These are phyloP conservation scores for Phragmatobia fuliginosa DNA, from an alignment of 2,888 invertebrate species.

Conservation along the genomic window DNA sequence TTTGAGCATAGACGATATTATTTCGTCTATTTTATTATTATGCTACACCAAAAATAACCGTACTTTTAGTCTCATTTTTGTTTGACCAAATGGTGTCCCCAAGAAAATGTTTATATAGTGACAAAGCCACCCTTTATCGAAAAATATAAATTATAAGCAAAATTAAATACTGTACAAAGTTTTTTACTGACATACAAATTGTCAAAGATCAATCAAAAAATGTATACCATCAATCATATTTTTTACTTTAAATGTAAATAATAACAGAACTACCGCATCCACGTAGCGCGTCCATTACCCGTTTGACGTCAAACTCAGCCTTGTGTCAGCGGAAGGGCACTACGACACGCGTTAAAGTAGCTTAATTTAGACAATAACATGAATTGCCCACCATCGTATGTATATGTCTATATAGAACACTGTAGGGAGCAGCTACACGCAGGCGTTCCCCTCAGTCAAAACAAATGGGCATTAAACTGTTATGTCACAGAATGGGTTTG, in stretches of 20 bases:
- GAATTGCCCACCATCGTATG: conserved; percentile 45
- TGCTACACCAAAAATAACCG: no score
- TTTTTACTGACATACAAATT: background rate
- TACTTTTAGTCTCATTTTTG: no score
- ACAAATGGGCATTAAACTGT: no score
- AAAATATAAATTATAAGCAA: no score
- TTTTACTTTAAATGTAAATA: background rate
- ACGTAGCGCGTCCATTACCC: conserved; percentile 45
- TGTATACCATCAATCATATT: background rate
- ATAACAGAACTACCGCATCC: conserved; percentile 48
- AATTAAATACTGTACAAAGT: background rate
- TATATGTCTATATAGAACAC: no score
- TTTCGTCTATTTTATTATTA: no score
- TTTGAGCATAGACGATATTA: no score
- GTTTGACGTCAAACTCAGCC: conserved; percentile 66
- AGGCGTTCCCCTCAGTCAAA: no score
- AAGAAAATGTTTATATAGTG: background rate
- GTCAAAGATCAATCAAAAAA: background rate
- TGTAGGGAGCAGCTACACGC: no score
- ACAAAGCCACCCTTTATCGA: background rate
- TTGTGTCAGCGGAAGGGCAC: conserved; percentile 57
- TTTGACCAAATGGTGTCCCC: no score
- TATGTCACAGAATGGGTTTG: no score
- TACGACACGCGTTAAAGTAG: conserved; percentile 64
- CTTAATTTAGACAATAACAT: conserved; percentile 67